phyloP scores from a whole-genome alignment of 2,113 vertebrate genomes.

The Puntigrus tetrazona region DNA sequence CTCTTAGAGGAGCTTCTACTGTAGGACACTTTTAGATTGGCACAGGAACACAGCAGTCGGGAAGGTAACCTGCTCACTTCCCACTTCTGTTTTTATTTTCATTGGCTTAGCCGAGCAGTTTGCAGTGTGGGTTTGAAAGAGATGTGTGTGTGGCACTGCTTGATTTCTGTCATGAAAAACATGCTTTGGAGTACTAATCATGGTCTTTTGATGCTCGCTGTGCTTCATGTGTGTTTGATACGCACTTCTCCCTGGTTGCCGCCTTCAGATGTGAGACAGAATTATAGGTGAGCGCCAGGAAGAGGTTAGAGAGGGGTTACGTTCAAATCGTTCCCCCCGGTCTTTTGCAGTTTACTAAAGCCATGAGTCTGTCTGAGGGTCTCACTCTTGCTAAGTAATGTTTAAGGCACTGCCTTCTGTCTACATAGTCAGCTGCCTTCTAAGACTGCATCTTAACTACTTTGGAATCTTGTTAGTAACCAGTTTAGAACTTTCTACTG shows the following conservation, averaged over 20 bases:
- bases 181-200: constrained; percentile 20
- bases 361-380: neutral
- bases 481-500: neutral
- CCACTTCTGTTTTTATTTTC: neutral
- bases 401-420: neutral
- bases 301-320: constrained; percentile 27
- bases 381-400: neutral
- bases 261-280: constrained; percentile 9
- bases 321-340: neutral
- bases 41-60: neutral
- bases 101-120: neutral
- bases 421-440: neutral
- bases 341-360: neutral
- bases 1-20: constrained; percentile 31
- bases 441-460: neutral
- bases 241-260: neutral
- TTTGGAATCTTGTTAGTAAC: neutral
- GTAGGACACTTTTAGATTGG: constrained; percentile 32
- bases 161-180: neutral
- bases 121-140: neutral
- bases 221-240: constrained; percentile 26
- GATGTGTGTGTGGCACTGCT: neutral
- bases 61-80: constrained; percentile 19
- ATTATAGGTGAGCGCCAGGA: constrained; percentile 20
- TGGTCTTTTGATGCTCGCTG: neutral